Base-by-base conservation (phyloP, 2,797 vertebrate species). In the Siniperca scherzeri region DNA sequence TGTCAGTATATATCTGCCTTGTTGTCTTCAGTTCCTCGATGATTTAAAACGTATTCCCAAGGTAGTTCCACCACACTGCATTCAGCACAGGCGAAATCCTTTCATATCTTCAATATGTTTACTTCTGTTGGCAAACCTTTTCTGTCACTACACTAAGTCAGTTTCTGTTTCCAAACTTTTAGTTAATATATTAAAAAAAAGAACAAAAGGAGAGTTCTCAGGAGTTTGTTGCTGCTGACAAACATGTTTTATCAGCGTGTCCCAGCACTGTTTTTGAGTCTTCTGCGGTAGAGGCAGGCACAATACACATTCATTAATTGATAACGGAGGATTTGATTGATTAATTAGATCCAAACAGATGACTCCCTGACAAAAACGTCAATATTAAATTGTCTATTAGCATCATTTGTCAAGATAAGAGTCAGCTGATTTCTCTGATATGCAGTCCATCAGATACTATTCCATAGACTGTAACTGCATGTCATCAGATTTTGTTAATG, bases 231-330 rank as follows among this genome's bases (percentile, higher is more conserved):
- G 74, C 66, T 27, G 82, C 77, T 74, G 85, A 81, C 30, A 16
- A 82, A 77, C 76, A 57, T 56, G 74, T 88, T 79, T 73, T 22
- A 67, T 85, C 78, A 82, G 80, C 16, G 69, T 77, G 85, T 90
- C 81, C 87, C 88, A 84, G 87, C 86, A 75, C 80, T 66, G 84
- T 65, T 85, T 84, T 30, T 30, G 67, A 87, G 82, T 91, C 85
- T 73, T 86, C 87, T 88, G 89, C 85, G 73, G 85, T 77, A 83
- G 74, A 90, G 84, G 89, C 91, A 94, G 92, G 89, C 89, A 92
- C 87, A 78, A 88, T 89, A 92, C 91, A 95, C 94, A 95, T 94
- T 94, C 93, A 91, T 87, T 90, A 80, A 82, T 55, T 86, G 87
- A 89, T 77, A 84, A 62, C 67, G 60, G 75, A 88, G 71, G 73